Evolutionary conservation across 1,140 invertebrate species (phyloP).

Genomic region (Eupristina koningsbergeri): DNA sequence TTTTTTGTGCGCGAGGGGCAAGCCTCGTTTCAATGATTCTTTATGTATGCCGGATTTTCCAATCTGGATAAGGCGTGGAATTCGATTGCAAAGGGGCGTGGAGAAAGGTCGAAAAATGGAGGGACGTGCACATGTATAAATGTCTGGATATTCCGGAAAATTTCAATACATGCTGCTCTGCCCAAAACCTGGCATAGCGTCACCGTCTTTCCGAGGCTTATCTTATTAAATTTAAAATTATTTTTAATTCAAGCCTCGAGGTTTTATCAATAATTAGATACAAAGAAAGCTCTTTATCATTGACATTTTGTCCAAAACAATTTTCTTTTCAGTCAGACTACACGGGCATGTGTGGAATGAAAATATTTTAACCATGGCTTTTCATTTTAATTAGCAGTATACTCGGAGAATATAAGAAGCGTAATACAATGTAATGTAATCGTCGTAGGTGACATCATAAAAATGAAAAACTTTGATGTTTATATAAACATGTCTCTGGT

Average conservation of each 20-base stretch:
- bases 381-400: too few species aligned
- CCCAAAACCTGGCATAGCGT: not conserved
- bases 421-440: too few species aligned
- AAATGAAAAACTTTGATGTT: too few species aligned
- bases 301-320: too few species aligned
- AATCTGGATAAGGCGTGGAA: slow-evolving; percentile 13
- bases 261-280: too few species aligned
- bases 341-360: too few species aligned
- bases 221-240: not conserved
- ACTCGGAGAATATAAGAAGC: too few species aligned
- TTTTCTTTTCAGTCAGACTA: too few species aligned
- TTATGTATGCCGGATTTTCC: not conserved
- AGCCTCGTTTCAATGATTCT: not conserved
- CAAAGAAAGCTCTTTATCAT: too few species aligned
- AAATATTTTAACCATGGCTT: too few species aligned
- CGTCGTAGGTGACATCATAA: too few species aligned
- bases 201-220: not conserved
- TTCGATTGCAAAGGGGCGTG: slow-evolving; percentile 20
- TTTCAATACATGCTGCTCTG: not conserved
- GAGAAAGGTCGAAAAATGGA: not conserved
- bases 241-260: not conserved
- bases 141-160: not conserved
- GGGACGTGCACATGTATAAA: not conserved
- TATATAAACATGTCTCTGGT: too few species aligned
- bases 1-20: not conserved